Evolutionary conservation across 2,113 vertebrate genomes (phyloP).

Genomic region (Caretta caretta): DNA sequence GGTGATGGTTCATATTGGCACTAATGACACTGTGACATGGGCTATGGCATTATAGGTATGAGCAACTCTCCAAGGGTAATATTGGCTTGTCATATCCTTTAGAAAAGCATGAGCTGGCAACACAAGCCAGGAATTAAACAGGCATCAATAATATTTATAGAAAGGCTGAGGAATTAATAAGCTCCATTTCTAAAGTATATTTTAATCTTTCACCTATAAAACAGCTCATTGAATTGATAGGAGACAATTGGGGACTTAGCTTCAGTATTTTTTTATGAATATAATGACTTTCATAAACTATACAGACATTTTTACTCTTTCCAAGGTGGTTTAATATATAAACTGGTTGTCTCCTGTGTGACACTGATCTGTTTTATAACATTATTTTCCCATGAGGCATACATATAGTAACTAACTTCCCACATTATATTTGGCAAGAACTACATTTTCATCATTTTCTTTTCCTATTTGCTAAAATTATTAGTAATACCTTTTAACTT

Average conservation of each 20-base stretch:
- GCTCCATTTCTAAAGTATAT: not conserved
- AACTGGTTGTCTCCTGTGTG: not conserved
- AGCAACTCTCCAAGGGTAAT: not conserved
- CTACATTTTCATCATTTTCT: not conserved
- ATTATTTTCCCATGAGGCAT: not conserved
- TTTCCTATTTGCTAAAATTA: not conserved
- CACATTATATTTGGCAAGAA: not conserved
- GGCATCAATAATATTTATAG: not conserved
- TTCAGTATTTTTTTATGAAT: not conserved
- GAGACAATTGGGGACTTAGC: rapidly evolving
- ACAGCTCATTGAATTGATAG: rapidly evolving
- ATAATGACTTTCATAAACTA: not conserved
- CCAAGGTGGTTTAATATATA: not conserved
- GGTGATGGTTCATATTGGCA: not conserved
- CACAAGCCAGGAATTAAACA: not conserved
- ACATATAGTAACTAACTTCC: not conserved
- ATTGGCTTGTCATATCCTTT: not conserved
- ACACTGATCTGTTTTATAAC: not conserved
- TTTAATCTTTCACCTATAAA: not conserved
- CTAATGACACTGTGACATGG: not conserved
- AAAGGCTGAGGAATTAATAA: not conserved
- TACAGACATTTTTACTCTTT: not conserved
- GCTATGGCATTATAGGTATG: not conserved
- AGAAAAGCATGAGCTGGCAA: not conserved
- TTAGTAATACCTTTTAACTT: not conserved